Percentiles rank a stretch among this genome's conserved stretches.
Conservation (phyloP, 1,140 invertebrate genomes). For the Physella acuta region DNA sequence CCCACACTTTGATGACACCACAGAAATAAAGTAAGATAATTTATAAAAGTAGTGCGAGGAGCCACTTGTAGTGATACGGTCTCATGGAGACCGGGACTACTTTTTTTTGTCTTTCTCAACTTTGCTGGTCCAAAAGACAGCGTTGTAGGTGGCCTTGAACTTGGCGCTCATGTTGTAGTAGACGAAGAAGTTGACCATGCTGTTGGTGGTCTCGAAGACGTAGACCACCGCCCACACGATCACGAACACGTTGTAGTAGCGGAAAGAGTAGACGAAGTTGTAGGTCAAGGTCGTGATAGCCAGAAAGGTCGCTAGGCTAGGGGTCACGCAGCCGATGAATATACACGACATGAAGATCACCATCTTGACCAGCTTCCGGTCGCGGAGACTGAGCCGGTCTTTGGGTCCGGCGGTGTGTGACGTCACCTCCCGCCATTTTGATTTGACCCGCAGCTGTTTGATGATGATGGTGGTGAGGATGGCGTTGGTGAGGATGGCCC, state of each 20-base stretch:
- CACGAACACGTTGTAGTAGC: neutral
- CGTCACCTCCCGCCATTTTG: neutral
- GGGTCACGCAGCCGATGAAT: neutral
- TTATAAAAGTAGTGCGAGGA: no score
- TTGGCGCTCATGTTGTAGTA: slow-evolving; percentile 2
- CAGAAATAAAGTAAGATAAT: no score
- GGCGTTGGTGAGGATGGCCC: neutral
- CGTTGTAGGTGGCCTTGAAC: neutral
- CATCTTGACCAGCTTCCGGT: neutral
- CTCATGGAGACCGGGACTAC: no score
- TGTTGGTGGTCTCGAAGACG: neutral
- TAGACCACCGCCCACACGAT: neutral
- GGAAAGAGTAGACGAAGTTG: neutral
- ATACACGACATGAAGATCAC: neutral
- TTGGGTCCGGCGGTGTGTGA: neutral
- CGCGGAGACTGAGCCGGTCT: neutral
- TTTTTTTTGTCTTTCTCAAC: no score
- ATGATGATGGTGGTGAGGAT: neutral
- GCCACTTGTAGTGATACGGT: no score
- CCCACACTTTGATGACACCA: no score
- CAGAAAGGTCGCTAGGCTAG: neutral
- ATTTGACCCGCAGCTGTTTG: neutral
- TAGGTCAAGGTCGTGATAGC: neutral
- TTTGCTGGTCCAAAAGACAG: neutral
- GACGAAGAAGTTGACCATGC: neutral